Conservation (phyloP, 1,140 invertebrate species). For the Pectinophora gossypiella region DNA sequence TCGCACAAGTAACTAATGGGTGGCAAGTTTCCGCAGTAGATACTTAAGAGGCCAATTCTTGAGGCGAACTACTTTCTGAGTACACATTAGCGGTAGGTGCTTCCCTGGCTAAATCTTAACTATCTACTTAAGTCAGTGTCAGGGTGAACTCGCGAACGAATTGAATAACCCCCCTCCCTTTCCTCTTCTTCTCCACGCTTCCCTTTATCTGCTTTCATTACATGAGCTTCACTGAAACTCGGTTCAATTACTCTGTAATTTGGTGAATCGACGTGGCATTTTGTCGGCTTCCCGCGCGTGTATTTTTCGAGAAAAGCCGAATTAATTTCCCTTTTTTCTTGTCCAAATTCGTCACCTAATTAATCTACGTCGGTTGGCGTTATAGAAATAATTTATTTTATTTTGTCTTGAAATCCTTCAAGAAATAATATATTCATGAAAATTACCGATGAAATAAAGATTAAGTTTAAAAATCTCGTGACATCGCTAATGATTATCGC, state of each 20-base stretch:
- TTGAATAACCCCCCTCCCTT: conserved; percentile 55
- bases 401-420: too few species aligned
- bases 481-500: too few species aligned
- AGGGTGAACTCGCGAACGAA: conserved; percentile 50
- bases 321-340: conserved; percentile 1
- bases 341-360: background rate
- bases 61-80: conserved; percentile 63
- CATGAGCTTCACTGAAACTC: conserved; percentile 62
- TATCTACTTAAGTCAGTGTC: conserved; percentile 68
- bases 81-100: conserved; percentile 58
- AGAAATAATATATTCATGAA: too few species aligned
- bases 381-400: too few species aligned
- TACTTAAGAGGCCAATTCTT: conserved; percentile 64
- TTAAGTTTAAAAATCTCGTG: too few species aligned
- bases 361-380: background rate
- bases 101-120: conserved; percentile 66
- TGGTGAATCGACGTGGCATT: conserved; percentile 62
- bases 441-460: too few species aligned
- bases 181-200: conserved; percentile 40
- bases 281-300: conserved; percentile 55
- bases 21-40: conserved; percentile 59
- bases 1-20: conserved; percentile 63
- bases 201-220: conserved; percentile 65
- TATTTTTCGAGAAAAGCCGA: conserved; percentile 12
- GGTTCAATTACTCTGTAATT: conserved; percentile 67